phyloP scores from a whole-genome alignment of 2,113 vertebrate genomes.

The Nycticorax nycticorax region DNA sequence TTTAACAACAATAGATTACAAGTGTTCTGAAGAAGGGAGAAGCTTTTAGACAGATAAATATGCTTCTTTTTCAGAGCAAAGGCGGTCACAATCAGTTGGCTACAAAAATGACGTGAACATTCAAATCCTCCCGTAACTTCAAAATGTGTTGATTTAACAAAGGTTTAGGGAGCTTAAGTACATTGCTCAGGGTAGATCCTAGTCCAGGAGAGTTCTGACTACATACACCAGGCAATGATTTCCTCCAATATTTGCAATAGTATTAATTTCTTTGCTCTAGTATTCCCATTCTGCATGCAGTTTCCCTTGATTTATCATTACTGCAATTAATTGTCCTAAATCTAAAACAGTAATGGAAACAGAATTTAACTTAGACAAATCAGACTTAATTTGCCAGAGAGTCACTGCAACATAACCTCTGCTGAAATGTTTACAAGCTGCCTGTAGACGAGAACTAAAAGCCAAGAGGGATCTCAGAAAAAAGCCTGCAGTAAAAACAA shows the following conservation, averaged over 20 bases:
- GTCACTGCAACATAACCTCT: neutral
- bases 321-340: neutral
- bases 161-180: neutral
- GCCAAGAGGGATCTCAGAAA: neutral
- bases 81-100: neutral
- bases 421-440: conserved; percentile 1
- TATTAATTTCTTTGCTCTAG: neutral
- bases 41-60: neutral
- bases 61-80: neutral
- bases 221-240: neutral
- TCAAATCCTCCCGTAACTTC: neutral
- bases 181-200: neutral
- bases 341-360: neutral
- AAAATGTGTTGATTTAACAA: neutral
- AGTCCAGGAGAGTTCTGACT: neutral
- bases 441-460: neutral
- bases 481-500: neutral
- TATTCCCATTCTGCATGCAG: neutral
- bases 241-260: neutral
- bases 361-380: neutral
- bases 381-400: neutral
- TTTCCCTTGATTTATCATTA: neutral
- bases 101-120: neutral
- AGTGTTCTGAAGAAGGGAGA: neutral
- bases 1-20: neutral